Evolutionary conservation across 2,888 invertebrate species (phyloP).

Genomic region (Hypomecis punctinalis): DNA sequence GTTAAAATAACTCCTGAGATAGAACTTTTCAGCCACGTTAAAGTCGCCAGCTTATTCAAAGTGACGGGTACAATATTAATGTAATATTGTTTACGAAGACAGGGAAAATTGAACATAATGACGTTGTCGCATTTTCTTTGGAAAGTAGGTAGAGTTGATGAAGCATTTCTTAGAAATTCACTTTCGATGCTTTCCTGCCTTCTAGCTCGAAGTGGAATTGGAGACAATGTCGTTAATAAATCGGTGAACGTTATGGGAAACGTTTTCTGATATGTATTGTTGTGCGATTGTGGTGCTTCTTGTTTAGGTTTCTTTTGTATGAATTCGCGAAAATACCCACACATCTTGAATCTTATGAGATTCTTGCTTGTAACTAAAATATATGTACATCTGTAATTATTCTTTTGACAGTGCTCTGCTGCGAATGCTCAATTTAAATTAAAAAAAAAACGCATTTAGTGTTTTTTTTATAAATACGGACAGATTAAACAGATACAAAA

Average conservation of each 20-base stretch:
- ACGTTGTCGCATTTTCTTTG: slow-evolving; percentile 64
- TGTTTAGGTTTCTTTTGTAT: slow-evolving; percentile 21
- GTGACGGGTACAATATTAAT: slow-evolving; percentile 37
- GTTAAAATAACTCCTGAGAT: slow-evolving; percentile 21
- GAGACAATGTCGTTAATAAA: slow-evolving; percentile 52
- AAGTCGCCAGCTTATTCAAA: slow-evolving; percentile 34
- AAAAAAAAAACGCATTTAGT: too few species aligned
- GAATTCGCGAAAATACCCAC: slow-evolving; percentile 7
- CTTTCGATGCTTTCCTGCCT: slow-evolving; percentile 49
- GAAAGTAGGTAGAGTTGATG: slow-evolving; percentile 66
- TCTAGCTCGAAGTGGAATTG: slow-evolving; percentile 47
- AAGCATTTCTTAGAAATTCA: slow-evolving; percentile 62
- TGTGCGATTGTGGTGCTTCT: slow-evolving; percentile 23
- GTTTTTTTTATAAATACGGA: too few species aligned
- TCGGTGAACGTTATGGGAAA: slow-evolving; percentile 57
- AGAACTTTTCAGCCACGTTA: slow-evolving; percentile 31
- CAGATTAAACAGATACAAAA: too few species aligned
- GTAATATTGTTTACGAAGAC: slow-evolving; percentile 44
- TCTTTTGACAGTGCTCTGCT: too few species aligned
- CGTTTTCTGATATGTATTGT: slow-evolving; percentile 32
- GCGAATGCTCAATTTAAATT: too few species aligned
- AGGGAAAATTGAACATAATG: slow-evolving; percentile 52
- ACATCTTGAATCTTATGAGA: too few species aligned
- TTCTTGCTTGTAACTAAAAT: too few species aligned
- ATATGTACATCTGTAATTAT: too few species aligned